A percentile compares a stretch with the other conserved stretches of the same genome.
Conservation (phyloP, 2,888 invertebrate species). For the Drosophila prostipennis region DNA sequence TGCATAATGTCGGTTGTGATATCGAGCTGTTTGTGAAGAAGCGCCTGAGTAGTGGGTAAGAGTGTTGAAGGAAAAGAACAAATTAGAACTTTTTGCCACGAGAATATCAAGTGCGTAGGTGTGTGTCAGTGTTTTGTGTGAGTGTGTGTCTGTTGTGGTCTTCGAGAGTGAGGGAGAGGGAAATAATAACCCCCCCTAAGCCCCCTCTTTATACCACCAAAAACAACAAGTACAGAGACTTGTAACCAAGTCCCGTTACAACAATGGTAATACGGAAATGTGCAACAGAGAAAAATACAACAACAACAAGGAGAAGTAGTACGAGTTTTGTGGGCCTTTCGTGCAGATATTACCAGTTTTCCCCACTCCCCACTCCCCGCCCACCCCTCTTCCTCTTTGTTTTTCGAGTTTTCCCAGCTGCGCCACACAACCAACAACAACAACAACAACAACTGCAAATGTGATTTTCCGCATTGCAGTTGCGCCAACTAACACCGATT, state of each 20-base stretch:
- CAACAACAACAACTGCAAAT: slow-evolving; percentile 31
- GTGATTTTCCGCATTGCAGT: slow-evolving; percentile 71
- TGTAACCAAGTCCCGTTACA: slow-evolving; percentile 50
- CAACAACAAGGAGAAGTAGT: slow-evolving; percentile 34
- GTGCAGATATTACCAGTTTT: slow-evolving; percentile 71
- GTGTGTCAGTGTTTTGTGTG: slow-evolving; percentile 10
- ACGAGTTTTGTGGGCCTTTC: slow-evolving; percentile 47
- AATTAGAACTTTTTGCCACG: slow-evolving; percentile 42
- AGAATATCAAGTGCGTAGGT: slow-evolving; percentile 42
- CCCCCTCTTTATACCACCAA: slow-evolving; percentile 10
- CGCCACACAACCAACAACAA: slow-evolving; percentile 40
- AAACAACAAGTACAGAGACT: slow-evolving; percentile 14
- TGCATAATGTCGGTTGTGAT: slow-evolving; percentile 83
- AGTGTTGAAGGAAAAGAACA: slow-evolving; percentile 50
- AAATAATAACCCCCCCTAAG: slow-evolving; percentile 3
- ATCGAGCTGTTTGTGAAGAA: slow-evolving; percentile 82
- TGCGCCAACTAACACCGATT: slow-evolving; percentile 46
- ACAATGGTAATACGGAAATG: slow-evolving; percentile 66
- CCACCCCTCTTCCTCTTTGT: not conserved
- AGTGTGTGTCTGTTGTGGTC: slow-evolving; percentile 23
- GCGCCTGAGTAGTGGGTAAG: slow-evolving; percentile 82
- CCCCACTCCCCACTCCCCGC: not conserved
- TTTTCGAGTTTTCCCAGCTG: slow-evolving; percentile 69
- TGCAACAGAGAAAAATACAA: slow-evolving; percentile 43
- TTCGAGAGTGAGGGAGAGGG: slow-evolving; percentile 11